These are phyloP conservation scores for Lamellibrachia columna DNA, from an alignment of 2,888 invertebrate species.

Conservation along the genomic window DNA sequence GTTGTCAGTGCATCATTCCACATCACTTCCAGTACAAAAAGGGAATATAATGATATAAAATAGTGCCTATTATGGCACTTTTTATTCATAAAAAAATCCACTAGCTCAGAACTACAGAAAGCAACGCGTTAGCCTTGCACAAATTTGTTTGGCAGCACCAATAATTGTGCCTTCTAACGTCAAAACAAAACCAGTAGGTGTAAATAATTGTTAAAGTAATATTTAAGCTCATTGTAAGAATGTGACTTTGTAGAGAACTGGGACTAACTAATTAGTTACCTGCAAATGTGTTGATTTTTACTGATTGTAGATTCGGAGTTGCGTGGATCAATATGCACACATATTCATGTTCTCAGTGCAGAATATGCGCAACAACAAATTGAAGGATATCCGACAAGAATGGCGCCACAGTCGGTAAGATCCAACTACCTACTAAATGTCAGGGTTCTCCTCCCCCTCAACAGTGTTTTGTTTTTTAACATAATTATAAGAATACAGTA, in stretches of 20 bases:
- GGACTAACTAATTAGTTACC: conserved; percentile 19
- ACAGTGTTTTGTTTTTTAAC: too few species aligned
- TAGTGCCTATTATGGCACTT: not conserved
- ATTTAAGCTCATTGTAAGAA: not conserved
- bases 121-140: too few species aligned
- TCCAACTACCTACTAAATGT: not conserved
- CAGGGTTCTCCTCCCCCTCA: not conserved
- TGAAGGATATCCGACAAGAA: conserved; percentile 86
- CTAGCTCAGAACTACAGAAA: too few species aligned
- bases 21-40: conserved; percentile 4
- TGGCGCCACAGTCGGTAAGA: conserved; percentile 83
- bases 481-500: too few species aligned
- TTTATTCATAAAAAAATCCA: too few species aligned
- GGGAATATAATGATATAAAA: not conserved
- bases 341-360: conserved; percentile 89
- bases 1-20: not conserved
- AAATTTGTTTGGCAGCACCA: too few species aligned
- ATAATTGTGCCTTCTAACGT: too few species aligned
- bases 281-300: conserved; percentile 8
- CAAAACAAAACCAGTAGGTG: too few species aligned
- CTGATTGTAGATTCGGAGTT: conserved; percentile 73
- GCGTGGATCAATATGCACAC: conserved; percentile 83
- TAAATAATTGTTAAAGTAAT: too few species aligned
- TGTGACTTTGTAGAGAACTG: too few species aligned
- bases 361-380: conserved; percentile 90